Base-by-base conservation (phyloP, 2,113 vertebrate species). In the Todiramphus saurophagus region DNA sequence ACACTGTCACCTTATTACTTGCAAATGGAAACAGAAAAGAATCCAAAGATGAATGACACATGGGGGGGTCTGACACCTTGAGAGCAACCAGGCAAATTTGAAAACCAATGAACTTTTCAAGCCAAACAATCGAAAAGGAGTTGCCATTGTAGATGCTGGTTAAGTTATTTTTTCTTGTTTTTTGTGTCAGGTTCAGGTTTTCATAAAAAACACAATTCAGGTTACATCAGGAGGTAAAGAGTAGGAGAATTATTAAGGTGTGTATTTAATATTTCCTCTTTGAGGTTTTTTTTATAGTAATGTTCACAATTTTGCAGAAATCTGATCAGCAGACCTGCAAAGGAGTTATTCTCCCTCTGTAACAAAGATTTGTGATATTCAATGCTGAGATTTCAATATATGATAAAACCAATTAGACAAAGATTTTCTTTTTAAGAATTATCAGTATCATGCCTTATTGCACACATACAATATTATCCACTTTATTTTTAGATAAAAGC, bases 341-440 rank as follows among this genome's bases (percentile, higher is more conserved):
- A 76, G 44, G 41, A 90, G 83, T 74, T 56, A 77, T 63, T 20
- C 17, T 86, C 50, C 68, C 30, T 59, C n/a, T 55, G 19, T 79
- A 90, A 89, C 33, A 90, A 87, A 75, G 78, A 87, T 83, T 73
- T 86, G 87, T 28, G 55, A 77, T 67, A 70, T 8, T 70, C 37
- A 51, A 59, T 59, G 55, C 46, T 77, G 6, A 41, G 20, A 51
- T 69, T 70, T 86, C 70, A 73, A 93, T 80, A 93, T 9, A 86
- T 28, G 41, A 83, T 74, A 89, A 92, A 92, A 85, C 18, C 37
- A 90, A 75, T 90, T 83, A 83, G 84, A 89, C 24, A 66, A 69
- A 53, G 44, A 86, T 59, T 90, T 94, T 90, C 72, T 87, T 90
- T 72, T 90, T 78, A 96, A 83, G 43, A 88, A 87, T 79, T 59